These are phyloP conservation scores for Samia ricini DNA, from an alignment of 1,140 invertebrate species.

Conservation along the genomic window DNA sequence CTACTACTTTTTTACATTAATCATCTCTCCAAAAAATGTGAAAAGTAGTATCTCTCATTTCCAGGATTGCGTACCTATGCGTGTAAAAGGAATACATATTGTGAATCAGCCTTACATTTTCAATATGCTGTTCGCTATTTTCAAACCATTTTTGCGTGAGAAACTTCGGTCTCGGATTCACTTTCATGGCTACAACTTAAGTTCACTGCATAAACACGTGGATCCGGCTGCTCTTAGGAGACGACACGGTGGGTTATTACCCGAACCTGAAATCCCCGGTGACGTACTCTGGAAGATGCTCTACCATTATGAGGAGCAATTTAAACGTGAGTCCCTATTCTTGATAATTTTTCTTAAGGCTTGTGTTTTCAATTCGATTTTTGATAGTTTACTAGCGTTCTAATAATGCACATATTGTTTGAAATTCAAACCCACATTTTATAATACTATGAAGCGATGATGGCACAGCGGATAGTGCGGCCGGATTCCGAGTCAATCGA, in stretches of 20 bases:
- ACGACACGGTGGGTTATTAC: constrained; percentile 86
- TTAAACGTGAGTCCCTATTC: constrained; percentile 55
- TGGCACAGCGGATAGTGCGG: too few species aligned
- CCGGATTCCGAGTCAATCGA: too few species aligned
- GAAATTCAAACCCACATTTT: too few species aligned
- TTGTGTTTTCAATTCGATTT: not conserved
- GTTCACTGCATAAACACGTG: constrained; percentile 87
- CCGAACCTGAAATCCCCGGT: constrained; percentile 77
- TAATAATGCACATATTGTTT: too few species aligned
- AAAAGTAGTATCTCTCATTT: constrained; percentile 22
- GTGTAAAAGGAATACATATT: constrained; percentile 92
- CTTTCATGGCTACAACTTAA: constrained; percentile 90
- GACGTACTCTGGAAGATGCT: constrained; percentile 67
- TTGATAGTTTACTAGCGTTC: too few species aligned
- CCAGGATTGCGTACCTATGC: constrained; percentile 87
- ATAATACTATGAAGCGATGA: too few species aligned
- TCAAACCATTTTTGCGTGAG: constrained; percentile 91
- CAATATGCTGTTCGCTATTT: constrained; percentile 91
- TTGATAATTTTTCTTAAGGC: not conserved
- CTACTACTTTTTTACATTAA: too few species aligned
- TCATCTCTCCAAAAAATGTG: too few species aligned
- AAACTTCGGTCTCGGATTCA: constrained; percentile 86
- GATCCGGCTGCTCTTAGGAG: constrained; percentile 86
- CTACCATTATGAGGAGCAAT: constrained; percentile 65
- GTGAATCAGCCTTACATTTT: constrained; percentile 93